phyloP scores from a whole-genome alignment of 2,888 invertebrate species.

The Trachelus stipa region DNA sequence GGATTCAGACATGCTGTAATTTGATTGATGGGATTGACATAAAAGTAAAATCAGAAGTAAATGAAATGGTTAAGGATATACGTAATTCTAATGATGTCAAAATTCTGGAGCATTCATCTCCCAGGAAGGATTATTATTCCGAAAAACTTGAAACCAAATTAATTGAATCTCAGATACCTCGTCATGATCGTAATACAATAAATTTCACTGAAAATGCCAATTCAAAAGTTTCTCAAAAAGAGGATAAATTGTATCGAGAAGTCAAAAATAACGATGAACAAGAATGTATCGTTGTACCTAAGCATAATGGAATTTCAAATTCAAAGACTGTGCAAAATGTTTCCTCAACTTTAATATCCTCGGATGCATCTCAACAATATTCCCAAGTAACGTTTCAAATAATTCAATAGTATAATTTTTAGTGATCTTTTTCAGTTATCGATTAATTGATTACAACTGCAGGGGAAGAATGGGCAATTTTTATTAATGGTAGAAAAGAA shows the following conservation, averaged over 20 bases:
- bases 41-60: constrained; percentile 1
- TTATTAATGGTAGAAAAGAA: constrained; percentile 42
- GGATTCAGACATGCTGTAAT: constrained; percentile 32
- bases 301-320: constrained; percentile 12
- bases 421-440: not conserved
- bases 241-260: not conserved
- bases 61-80: constrained; percentile 3
- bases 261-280: not conserved
- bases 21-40: not conserved
- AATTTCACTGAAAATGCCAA: not conserved
- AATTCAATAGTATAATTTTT: not conserved
- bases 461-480: constrained; percentile 38
- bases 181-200: not conserved
- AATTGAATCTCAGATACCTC: not conserved
- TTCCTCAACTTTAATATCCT: constrained; percentile 15
- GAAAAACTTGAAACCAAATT: constrained; percentile 13
- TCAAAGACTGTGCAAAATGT: constrained; percentile 9
- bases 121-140: not conserved
- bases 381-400: constrained; percentile 23
- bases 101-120: not conserved
- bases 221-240: not conserved
- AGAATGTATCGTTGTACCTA: not conserved
- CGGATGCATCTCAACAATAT: constrained; percentile 24
- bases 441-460: constrained; percentile 17
- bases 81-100: not conserved